These are phyloP conservation scores for Heteronetta atricapilla DNA, from an alignment of 2,113 vertebrate genomes.

Conservation along the genomic window DNA sequence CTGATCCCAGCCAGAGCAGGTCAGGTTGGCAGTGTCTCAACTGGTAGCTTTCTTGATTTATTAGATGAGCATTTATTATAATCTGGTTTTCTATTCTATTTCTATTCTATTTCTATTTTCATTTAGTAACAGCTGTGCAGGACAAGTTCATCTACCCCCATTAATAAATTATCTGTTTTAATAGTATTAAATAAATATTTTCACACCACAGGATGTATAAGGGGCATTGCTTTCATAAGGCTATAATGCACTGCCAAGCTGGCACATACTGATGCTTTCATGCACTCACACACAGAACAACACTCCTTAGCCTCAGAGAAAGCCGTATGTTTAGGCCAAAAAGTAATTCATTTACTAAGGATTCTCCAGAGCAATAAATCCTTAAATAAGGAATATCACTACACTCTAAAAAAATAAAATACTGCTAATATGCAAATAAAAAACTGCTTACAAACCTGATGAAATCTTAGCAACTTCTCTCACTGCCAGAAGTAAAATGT, in stretches of 20 bases:
- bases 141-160: background rate
- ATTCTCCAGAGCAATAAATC: background rate
- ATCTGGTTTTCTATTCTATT: background rate
- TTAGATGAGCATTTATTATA: background rate
- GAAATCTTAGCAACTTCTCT: background rate
- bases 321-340: background rate
- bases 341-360: background rate
- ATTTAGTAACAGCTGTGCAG: background rate
- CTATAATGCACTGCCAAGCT: background rate
- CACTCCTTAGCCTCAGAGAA: background rate
- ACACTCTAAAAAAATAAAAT: background rate
- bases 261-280: background rate
- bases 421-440: background rate
- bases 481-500: background rate
- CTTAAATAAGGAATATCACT: background rate
- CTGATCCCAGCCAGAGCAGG: background rate
- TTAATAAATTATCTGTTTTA: background rate
- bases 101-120: background rate
- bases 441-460: background rate
- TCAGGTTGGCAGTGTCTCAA: background rate
- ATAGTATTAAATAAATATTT: background rate
- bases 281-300: background rate
- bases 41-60: background rate
- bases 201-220: background rate
- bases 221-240: background rate